Evolutionary conservation across 2,113 vertebrate species (phyloP), one percentile per base, ranked within the genome.

Genomic region (Willisornis vidua): DNA sequence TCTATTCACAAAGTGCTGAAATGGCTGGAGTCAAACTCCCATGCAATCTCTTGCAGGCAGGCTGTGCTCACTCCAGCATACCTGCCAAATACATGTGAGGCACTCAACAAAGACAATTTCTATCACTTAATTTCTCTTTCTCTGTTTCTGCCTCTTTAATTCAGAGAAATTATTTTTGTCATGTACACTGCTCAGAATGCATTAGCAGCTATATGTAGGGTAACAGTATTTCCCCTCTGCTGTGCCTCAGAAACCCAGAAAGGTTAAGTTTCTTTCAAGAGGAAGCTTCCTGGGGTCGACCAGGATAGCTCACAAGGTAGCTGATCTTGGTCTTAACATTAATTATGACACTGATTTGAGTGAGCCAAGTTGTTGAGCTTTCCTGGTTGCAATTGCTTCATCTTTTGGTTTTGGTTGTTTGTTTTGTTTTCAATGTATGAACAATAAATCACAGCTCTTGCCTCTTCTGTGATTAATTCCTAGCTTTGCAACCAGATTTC

Each of bases 1-100:
- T 92, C 94, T 97, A 71, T 88, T 94, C 84, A 67, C 8, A 6
- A 88, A 95, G 72, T 49, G 71, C 75, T 87, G 80, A 51, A 94
- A 65, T 10, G 39, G 85, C 65, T 94, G 95, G 80, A 97, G 83
- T 73, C 89, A 76, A 85, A 97, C 96, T 97, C 96, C 96, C 85
- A 84, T 79, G 86, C 89, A 93, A 97, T 97, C 86, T 94, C 80
- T 74, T 67, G 84, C 66, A 74, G 67, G 58, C 76, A 93, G 87
- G 57, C 94, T 96, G 65, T 54, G 83, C 83, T 87, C 57, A 16
- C 76, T 95, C 61, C 83, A 58, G 80, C 23, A 8, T 59, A 29
- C 67, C 78, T 14, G 8, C 74, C 57, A 87, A 90, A 85, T 41
- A n/a, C 49, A 15, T 33, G 46, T 76, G 74, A 93, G 39, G 24